These are phyloP conservation scores for Megalonaias nervosa DNA, from an alignment of 1,140 invertebrate genomes.

Conservation along the genomic window DNA sequence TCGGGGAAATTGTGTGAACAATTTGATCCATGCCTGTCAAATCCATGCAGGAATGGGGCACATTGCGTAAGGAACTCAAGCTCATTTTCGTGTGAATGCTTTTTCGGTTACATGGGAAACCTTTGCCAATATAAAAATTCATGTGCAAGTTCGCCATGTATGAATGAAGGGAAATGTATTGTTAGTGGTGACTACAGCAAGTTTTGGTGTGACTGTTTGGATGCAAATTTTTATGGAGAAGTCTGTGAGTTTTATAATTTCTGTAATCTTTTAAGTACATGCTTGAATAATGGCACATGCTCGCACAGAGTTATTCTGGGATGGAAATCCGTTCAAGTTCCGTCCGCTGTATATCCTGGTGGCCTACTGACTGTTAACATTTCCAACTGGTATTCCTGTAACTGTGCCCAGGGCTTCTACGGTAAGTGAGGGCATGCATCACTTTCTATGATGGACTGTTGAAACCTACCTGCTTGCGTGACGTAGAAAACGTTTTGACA, in stretches of 20 bases:
- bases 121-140: conserved; percentile 22
- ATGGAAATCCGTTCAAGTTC: too few relatives aligned
- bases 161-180: conserved; percentile 47
- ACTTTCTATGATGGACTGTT: background rate
- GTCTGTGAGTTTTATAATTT: conserved; percentile 17
- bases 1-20: conserved; percentile 13
- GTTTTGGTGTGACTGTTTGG: conserved; percentile 12
- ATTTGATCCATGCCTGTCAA: conserved; percentile 14
- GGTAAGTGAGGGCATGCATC: too few relatives aligned
- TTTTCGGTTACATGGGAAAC: conserved; percentile 16
- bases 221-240: conserved; percentile 15
- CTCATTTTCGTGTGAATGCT: conserved; percentile 31
- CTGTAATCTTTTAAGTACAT: too few relatives aligned
- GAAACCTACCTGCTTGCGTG: conserved; percentile 15
- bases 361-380: too few relatives aligned
- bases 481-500: too few relatives aligned
- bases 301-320: too few relatives aligned
- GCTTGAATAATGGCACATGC: too few relatives aligned
- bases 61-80: conserved; percentile 1
- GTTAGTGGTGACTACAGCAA: background rate
- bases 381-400: too few relatives aligned
- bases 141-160: conserved; percentile 44
- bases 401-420: too few relatives aligned
- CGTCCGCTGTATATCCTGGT: too few relatives aligned
- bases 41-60: conserved; percentile 28